Conservation (phyloP, 2,888 invertebrate species). For the Doris montereyensis region DNA sequence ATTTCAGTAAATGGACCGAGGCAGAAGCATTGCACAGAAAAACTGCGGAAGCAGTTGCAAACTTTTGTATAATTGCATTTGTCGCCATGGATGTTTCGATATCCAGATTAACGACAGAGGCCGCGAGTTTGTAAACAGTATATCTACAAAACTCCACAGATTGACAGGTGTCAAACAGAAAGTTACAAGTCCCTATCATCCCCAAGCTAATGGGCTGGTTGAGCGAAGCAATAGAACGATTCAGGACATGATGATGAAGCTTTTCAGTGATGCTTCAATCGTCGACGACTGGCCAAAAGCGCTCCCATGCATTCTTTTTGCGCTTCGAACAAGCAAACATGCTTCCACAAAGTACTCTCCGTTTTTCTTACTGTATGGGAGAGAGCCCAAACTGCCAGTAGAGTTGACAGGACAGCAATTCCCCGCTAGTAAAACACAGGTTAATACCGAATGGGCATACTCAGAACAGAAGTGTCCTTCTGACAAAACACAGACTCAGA, state of each 20-base stretch:
- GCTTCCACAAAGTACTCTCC: constrained; percentile 26
- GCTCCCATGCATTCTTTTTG: constrained; percentile 27
- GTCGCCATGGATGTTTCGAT: constrained; percentile 25
- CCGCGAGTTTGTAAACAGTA: constrained; percentile 20
- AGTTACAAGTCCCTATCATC: constrained; percentile 29
- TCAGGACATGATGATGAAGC: constrained; percentile 16
- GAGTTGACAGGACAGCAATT: constrained; percentile 15
- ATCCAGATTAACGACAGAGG: constrained; percentile 25
- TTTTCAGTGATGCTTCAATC: constrained; percentile 7
- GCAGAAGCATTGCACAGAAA: constrained; percentile 13
- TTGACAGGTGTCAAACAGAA: constrained; percentile 21
- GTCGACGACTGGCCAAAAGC: constrained; percentile 16
- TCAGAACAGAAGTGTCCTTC: constrained; percentile 4
- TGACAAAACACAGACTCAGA: constrained; percentile 6
- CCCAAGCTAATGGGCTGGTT: constrained; percentile 28
- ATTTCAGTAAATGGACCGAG: constrained; percentile 26
- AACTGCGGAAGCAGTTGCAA: constrained; percentile 11
- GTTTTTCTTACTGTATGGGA: constrained; percentile 24
- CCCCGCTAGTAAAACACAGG: not conserved
- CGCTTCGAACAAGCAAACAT: constrained; percentile 21
- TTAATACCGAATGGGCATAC: not conserved
- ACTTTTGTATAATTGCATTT: constrained; percentile 26
- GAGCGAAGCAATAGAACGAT: constrained; percentile 21
- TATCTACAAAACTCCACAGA: constrained; percentile 9
- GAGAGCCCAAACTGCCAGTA: constrained; percentile 24